Evolutionary conservation across 2,888 invertebrate genomes (phyloP).

Genomic region (Rutpela maculata): DNA sequence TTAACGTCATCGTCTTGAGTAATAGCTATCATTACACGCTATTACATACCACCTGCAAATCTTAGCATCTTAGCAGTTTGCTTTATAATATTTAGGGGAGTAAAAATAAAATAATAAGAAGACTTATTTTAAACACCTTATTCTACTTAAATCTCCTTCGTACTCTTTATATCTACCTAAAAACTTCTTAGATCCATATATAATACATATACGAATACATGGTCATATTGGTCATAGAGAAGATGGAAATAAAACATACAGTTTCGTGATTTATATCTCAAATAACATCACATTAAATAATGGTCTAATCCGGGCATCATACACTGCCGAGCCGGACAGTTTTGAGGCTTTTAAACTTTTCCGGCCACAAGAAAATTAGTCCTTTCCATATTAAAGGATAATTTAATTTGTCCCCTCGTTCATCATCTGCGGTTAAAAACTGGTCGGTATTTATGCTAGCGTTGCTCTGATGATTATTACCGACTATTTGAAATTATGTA

Average conservation of each 20-base stretch:
- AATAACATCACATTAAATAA: slow-evolving; percentile 34
- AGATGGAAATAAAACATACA: neutral
- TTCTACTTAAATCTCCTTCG: neutral
- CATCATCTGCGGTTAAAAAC: slow-evolving; percentile 58
- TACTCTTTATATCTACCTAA: neutral
- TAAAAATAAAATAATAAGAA: neutral
- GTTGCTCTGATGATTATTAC: slow-evolving; percentile 40
- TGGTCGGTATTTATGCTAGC: slow-evolving; percentile 42
- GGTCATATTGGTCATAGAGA: neutral
- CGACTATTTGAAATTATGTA: slow-evolving; percentile 57
- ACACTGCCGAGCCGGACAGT: slow-evolving; percentile 34
- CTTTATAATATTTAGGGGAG: neutral
- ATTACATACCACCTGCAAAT: neutral
- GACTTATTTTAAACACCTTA: too few species aligned
- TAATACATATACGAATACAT: neutral
- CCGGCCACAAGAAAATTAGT: slow-evolving; percentile 61
- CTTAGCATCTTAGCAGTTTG: neutral
- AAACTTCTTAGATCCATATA: neutral
- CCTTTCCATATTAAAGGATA: slow-evolving; percentile 60
- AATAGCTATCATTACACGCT: too few species aligned
- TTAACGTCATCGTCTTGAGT: too few species aligned
- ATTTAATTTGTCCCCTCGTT: slow-evolving; percentile 62
- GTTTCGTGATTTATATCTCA: slow-evolving; percentile 19
- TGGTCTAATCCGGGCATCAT: slow-evolving; percentile 32
- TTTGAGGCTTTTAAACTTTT: slow-evolving; percentile 59